These are phyloP conservation scores for Poecilia latipinna DNA, from an alignment of 2,113 vertebrate genomes.

Conservation along the genomic window DNA sequence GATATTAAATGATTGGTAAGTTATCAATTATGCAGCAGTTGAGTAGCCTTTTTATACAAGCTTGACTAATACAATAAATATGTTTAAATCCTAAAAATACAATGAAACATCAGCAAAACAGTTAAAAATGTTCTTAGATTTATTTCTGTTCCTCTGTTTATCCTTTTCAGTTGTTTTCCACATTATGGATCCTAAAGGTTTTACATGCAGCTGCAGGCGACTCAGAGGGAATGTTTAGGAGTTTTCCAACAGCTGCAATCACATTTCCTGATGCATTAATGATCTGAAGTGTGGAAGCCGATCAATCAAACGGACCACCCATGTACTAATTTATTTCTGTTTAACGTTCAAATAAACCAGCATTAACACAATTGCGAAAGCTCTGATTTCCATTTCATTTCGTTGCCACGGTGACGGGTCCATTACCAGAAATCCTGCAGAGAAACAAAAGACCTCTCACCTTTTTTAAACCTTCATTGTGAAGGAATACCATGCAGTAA, in stretches of 20 bases:
- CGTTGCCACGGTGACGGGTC: background rate
- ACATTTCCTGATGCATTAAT: too few relatives aligned
- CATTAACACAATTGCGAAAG: background rate
- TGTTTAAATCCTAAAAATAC: too few relatives aligned
- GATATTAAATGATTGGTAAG: too few relatives aligned
- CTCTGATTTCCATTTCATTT: background rate
- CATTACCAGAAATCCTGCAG: background rate
- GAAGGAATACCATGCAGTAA: background rate
- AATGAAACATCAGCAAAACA: too few relatives aligned
- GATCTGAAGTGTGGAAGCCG: background rate
- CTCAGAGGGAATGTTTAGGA: too few relatives aligned
- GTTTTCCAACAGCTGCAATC: too few relatives aligned
- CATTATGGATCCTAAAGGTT: too few relatives aligned
- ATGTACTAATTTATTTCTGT: background rate
- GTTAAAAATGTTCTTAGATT: too few relatives aligned
- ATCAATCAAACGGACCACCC: background rate
- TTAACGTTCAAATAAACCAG: background rate
- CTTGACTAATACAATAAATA: background rate
- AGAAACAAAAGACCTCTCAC: background rate
- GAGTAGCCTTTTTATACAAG: background rate
- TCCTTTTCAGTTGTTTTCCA: too few relatives aligned
- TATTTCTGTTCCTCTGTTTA: too few relatives aligned
- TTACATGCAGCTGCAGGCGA: too few relatives aligned
- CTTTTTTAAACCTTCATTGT: background rate
- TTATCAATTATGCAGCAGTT: too few relatives aligned